These are phyloP conservation scores for Artemisiospiza belli DNA, from an alignment of 2,113 vertebrate genomes.

Conservation along the genomic window DNA sequence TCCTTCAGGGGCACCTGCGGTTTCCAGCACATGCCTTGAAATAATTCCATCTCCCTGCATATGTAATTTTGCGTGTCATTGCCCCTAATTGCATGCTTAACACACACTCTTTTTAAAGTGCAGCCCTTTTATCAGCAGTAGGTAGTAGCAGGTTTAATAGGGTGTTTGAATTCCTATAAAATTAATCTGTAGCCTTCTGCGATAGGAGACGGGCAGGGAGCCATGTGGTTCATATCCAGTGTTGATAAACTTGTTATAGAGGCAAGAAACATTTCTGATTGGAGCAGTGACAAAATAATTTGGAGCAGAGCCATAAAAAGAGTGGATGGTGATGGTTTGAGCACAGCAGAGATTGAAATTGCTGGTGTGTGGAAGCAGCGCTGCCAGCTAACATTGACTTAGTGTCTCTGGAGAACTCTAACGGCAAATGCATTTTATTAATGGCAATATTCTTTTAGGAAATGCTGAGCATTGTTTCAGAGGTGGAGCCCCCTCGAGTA, in stretches of 20 bases:
- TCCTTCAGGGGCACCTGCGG: neutral
- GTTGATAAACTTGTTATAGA: constrained; percentile 68
- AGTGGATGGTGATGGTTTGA: constrained; percentile 49
- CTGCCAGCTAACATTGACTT: constrained; percentile 67
- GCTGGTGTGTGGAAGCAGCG: constrained; percentile 62
- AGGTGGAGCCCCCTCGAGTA: neutral
- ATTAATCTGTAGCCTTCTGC: constrained; percentile 68
- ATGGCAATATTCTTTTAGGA: constrained; percentile 56
- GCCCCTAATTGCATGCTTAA: constrained; percentile 59
- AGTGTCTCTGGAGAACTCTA: constrained; percentile 62
- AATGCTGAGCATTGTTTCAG: constrained; percentile 40
- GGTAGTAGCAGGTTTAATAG: constrained; percentile 69
- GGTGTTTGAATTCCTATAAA: constrained; percentile 72
- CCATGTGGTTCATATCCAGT: constrained; percentile 66
- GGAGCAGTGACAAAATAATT: constrained; percentile 66
- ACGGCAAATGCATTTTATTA: constrained; percentile 69
- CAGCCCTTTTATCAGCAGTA: constrained; percentile 59
- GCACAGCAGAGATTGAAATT: constrained; percentile 69
- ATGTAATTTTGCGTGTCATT: constrained; percentile 63
- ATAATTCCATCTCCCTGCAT: neutral
- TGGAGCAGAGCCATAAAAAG: constrained; percentile 56
- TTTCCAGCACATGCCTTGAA: neutral
- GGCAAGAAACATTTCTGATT: constrained; percentile 67
- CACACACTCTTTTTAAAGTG: constrained; percentile 14
- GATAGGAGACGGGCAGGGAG: constrained; percentile 61